Base-by-base conservation (phyloP, 2,113 vertebrate genomes). In the Toxotes jaculatrix region DNA sequence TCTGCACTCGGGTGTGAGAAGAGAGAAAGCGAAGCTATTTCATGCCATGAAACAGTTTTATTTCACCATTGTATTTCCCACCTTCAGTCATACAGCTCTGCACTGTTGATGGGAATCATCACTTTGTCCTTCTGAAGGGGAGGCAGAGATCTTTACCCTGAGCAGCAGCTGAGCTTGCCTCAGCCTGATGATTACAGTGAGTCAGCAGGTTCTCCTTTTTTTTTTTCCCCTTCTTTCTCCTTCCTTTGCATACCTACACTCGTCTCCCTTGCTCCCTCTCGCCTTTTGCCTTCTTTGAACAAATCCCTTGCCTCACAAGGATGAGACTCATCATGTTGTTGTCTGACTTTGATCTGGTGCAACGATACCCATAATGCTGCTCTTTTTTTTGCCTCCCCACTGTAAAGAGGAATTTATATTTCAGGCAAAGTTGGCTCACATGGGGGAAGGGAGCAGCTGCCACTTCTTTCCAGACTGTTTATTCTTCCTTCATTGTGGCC, bases 131-230 rank as follows among this genome's bases (percentile, higher is more conserved):
- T 94, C 79, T 91, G 87, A 89, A 90, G 89, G 82, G 69, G 86
- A 87, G 47, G 16, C 64, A 69, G 60, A 12, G 68, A 90, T 89
- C 67, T 72, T 60, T 82, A 79, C 71, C 77, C 62, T 5, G 60
- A 81, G 85, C 72, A 64, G 84, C 66, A 57, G 81, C 88, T 83
- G 80, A 61, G 85, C 67, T n/a, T 14, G 57, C 74, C 84, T 75
- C 68, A 63, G 74, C 83, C 76, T 68, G 57, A 89, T 89, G 84
- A 89, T 90, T 87, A 74, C 85, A 89, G 79, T 95, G 94, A 95
- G 89, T 95, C 95, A 95, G 94, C 94, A 94, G 71, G 75, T 92
- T 91, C 55, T 73, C 34, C 32, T 11, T 64, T 61, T 82, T 23
- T 27, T 9, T 56, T 72, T 63, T 21, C 27, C 27, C 27, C 27